Percentiles rank a stretch among this genome's conserved stretches.
Evolutionary conservation across 92 coral and sea anemone species (phyloP).

Genomic region (Umimayanthus chanpuru): DNA sequence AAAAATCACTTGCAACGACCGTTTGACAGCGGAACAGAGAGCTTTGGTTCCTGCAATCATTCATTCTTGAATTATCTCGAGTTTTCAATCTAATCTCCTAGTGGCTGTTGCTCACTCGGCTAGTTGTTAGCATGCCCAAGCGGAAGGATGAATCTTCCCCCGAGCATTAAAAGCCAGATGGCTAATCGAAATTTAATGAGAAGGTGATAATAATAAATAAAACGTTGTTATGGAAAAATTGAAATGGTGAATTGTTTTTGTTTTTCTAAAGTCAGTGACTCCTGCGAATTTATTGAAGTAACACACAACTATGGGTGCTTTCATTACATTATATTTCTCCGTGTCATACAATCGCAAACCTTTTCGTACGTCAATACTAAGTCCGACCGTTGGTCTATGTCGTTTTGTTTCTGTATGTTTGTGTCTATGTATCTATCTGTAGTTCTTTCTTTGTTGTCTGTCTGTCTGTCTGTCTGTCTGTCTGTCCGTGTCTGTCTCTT

Average conservation of each 20-base stretch:
- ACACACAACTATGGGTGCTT: background rate
- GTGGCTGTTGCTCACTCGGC: slow-evolving; percentile 7
- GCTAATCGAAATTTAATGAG: slow-evolving; percentile 39
- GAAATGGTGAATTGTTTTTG: slow-evolving; percentile 1
- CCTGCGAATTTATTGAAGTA: slow-evolving; percentile 6
- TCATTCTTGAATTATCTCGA: slow-evolving; percentile 32
- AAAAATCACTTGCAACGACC: slow-evolving; percentile 15
- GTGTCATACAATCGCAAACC: background rate
- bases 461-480: background rate
- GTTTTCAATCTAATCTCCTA: slow-evolving; percentile 28
- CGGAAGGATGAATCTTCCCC: slow-evolving; percentile 25
- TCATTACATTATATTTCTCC: background rate
- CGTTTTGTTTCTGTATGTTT: background rate
- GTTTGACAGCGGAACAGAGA: slow-evolving; percentile 37
- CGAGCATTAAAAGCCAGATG: slow-evolving; percentile 38
- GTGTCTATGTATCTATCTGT: background rate
- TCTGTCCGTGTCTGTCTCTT: background rate
- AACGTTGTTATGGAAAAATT: slow-evolving; percentile 6
- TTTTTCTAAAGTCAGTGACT: background rate
- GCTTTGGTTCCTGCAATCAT: slow-evolving; percentile 25
- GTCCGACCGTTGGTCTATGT: background rate
- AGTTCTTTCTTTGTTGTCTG: background rate
- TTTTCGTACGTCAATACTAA: background rate
- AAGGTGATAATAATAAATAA: slow-evolving; percentile 15
- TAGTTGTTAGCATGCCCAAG: background rate